phyloP scores from a whole-genome alignment of 2,113 vertebrate species.

The Cariama cristata region DNA sequence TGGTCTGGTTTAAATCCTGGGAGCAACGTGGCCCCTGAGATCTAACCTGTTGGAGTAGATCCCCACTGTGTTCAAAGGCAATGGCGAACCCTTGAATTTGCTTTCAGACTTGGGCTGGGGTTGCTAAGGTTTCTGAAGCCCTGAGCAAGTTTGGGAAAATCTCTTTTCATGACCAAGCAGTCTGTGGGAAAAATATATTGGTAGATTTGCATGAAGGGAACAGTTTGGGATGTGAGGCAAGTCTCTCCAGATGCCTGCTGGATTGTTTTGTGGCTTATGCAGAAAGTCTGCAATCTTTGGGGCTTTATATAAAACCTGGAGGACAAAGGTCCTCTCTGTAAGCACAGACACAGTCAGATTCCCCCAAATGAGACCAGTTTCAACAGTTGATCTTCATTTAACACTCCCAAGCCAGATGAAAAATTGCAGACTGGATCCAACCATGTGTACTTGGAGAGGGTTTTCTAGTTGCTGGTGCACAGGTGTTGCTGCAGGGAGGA shows the following conservation, averaged over 20 bases:
- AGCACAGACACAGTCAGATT: not conserved
- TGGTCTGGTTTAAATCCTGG: slow-evolving; percentile 77
- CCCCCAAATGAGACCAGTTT: not conserved
- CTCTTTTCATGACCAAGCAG: not conserved
- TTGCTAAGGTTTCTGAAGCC: not conserved
- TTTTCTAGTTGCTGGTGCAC: not conserved
- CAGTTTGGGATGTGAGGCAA: not conserved
- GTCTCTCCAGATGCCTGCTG: not conserved
- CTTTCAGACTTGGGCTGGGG: not conserved
- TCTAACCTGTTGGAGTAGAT: slow-evolving; percentile 64
- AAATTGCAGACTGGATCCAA: slow-evolving; percentile 10
- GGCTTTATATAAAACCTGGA: slow-evolving; percentile 2
- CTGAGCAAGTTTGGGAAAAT: not conserved
- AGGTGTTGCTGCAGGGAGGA: slow-evolving; percentile 12
- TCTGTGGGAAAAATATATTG: not conserved
- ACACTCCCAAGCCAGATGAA: slow-evolving; percentile 12
- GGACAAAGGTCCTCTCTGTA: slow-evolving; percentile 10
- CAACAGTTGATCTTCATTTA: slow-evolving; percentile 40
- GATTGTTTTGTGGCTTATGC: not conserved
- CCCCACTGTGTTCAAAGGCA: slow-evolving; percentile 77
- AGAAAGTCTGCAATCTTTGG: not conserved
- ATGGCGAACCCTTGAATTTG: not conserved
- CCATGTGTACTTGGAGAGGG: not conserved
- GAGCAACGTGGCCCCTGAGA: slow-evolving; percentile 66
- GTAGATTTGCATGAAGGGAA: not conserved